phyloP scores from a whole-genome alignment of 2,888 invertebrate genomes.

The Caenorhabditis doughertyi region DNA sequence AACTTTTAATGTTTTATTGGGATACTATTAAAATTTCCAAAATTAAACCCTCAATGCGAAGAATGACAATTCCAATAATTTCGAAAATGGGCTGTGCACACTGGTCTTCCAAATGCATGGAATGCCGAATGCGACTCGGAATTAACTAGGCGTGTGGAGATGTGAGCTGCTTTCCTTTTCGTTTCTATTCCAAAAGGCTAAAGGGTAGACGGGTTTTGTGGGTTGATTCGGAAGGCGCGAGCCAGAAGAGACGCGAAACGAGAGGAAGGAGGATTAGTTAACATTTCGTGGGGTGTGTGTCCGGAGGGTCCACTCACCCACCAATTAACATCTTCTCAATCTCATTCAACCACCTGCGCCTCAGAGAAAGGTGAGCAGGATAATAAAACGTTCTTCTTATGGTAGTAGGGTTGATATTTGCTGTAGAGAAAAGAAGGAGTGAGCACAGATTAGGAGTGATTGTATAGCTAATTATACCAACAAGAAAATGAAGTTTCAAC shows the following conservation, averaged over 20 bases:
- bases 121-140: slow-evolving; percentile 52
- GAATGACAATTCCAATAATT: slow-evolving; percentile 5
- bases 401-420: too few relatives aligned
- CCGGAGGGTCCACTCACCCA: slow-evolving; percentile 20
- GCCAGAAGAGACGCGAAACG: slow-evolving; percentile 5
- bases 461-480: too few relatives aligned
- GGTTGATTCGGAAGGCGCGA: slow-evolving; percentile 18
- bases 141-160: slow-evolving; percentile 46
- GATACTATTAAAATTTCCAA: too few relatives aligned
- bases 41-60: background rate
- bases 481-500: too few relatives aligned
- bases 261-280: slow-evolving; percentile 31
- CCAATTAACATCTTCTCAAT: slow-evolving; percentile 26
- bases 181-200: slow-evolving; percentile 38
- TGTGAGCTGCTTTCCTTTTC: slow-evolving; percentile 30
- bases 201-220: slow-evolving; percentile 39
- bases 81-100: slow-evolving; percentile 9
- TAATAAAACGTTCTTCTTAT: too few relatives aligned
- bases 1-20: too few relatives aligned
- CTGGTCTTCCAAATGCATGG: slow-evolving; percentile 47
- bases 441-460: too few relatives aligned
- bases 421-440: too few relatives aligned
- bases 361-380: background rate
- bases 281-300: slow-evolving; percentile 12
- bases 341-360: slow-evolving; percentile 28